phyloP scores from a whole-genome alignment of 2,888 invertebrate genomes.

The Philonicus albiceps region DNA sequence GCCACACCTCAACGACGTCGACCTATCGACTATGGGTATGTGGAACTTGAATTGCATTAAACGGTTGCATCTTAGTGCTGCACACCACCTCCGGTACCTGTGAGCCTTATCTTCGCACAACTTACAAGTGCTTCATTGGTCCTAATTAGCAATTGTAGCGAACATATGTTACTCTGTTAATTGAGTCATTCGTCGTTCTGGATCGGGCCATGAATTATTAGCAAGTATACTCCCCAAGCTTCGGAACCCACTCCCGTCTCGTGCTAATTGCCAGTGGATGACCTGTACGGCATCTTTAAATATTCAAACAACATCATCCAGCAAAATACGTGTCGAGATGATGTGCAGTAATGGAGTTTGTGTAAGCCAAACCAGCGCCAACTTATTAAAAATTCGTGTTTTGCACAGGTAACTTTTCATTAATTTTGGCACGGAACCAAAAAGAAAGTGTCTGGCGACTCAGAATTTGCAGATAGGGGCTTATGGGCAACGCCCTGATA shows the following conservation, averaged over 20 bases:
- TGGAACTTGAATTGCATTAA: not conserved
- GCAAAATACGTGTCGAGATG: not conserved
- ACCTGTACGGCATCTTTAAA: slow-evolving; percentile 27
- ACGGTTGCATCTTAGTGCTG: not conserved
- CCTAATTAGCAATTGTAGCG: slow-evolving; percentile 44
- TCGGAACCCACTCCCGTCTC: not conserved
- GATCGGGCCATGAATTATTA: slow-evolving; percentile 27
- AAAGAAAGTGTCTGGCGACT: not conserved
- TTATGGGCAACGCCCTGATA: not conserved
- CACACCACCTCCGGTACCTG: not conserved
- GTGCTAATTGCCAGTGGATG: slow-evolving; percentile 38
- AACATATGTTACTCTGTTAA: slow-evolving; percentile 46
- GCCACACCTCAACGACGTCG: not conserved
- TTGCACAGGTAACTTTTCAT: slow-evolving; percentile 30
- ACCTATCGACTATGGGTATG: not conserved
- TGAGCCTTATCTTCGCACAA: not conserved
- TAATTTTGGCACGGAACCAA: slow-evolving; percentile 2
- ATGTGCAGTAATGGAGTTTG: not conserved
- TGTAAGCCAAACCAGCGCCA: not conserved
- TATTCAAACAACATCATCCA: slow-evolving; percentile 23
- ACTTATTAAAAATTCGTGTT: slow-evolving; percentile 18
- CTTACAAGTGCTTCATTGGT: slow-evolving; percentile 32
- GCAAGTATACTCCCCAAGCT: not conserved
- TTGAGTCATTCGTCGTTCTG: slow-evolving; percentile 41
- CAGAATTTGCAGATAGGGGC: not conserved